phyloP scores from a whole-genome alignment of 2,113 vertebrate genomes.

The Crypturellus undulatus region DNA sequence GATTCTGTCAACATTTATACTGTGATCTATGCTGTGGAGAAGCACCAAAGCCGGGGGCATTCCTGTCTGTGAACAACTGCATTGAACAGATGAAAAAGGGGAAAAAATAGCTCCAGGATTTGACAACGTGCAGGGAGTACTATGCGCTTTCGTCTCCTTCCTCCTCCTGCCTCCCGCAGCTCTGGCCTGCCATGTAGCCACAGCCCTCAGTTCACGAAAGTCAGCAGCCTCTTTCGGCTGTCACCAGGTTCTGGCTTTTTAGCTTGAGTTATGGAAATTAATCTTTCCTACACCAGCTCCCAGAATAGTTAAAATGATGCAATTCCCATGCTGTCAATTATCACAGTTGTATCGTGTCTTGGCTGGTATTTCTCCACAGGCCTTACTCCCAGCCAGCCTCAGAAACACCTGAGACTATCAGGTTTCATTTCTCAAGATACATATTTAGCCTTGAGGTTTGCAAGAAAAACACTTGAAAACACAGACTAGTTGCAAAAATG shows the following conservation, averaged over 20 bases:
- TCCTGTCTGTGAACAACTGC: not conserved
- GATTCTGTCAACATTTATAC: not conserved
- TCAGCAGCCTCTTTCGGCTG: not conserved
- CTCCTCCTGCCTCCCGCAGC: not conserved
- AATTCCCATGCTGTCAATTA: not conserved
- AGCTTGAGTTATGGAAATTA: not conserved
- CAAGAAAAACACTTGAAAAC: not conserved
- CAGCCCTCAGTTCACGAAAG: not conserved
- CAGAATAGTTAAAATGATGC: not conserved
- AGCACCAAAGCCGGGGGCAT: not conserved
- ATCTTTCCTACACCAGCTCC: not conserved
- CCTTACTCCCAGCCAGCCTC: not conserved
- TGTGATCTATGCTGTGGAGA: not conserved
- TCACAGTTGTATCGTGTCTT: not conserved
- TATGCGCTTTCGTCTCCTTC: rapidly evolving
- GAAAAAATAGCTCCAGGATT: not conserved
- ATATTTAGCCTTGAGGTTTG: not conserved
- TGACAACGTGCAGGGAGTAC: not conserved
- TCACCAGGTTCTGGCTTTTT: not conserved
- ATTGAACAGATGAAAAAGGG: not conserved
- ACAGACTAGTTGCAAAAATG: not conserved
- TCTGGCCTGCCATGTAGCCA: not conserved
- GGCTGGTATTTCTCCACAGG: not conserved
- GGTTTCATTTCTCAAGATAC: not conserved
- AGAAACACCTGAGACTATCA: not conserved